phyloP scores from a whole-genome alignment of 2,797 vertebrate species.

The Pangasius djambal region DNA sequence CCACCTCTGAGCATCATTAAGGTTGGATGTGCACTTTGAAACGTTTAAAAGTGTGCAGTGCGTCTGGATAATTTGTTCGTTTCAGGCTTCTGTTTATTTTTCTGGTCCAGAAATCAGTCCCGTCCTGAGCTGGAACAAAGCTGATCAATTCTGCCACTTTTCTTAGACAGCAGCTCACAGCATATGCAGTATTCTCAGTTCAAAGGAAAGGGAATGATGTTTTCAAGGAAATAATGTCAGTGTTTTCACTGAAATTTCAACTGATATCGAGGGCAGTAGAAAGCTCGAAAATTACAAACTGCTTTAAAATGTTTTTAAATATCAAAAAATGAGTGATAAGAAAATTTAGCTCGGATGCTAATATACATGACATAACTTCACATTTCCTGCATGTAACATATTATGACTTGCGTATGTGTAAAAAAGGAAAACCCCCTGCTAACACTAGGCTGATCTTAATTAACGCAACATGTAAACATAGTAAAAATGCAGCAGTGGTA shows the following conservation, averaged over 20 bases:
- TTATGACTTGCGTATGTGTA: background rate
- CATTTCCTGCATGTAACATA: background rate
- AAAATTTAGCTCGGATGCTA: background rate
- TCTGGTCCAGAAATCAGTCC: background rate
- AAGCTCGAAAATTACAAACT: background rate
- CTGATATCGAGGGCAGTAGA: background rate
- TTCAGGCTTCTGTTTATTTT: background rate
- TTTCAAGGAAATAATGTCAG: background rate
- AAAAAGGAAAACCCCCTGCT: slow-evolving; percentile 25
- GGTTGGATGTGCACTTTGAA: background rate
- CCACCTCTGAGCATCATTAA: background rate
- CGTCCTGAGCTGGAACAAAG: background rate
- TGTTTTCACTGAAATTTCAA: background rate
- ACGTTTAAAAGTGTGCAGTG: background rate
- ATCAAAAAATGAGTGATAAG: background rate
- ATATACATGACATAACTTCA: background rate
- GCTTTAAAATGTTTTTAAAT: slow-evolving; percentile 1
- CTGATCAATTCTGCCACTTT: background rate
- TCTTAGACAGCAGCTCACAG: background rate
- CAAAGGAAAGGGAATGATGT: background rate
- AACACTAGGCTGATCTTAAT: slow-evolving; percentile 36
- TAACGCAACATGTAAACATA: slow-evolving; percentile 21
- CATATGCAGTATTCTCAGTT: background rate
- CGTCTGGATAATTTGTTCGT: background rate
- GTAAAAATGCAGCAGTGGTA: background rate